Evolutionary conservation across 1,140 invertebrate genomes (phyloP), one percentile per base, ranked within the genome.

Genomic region (Micrasema minimum): DNA sequence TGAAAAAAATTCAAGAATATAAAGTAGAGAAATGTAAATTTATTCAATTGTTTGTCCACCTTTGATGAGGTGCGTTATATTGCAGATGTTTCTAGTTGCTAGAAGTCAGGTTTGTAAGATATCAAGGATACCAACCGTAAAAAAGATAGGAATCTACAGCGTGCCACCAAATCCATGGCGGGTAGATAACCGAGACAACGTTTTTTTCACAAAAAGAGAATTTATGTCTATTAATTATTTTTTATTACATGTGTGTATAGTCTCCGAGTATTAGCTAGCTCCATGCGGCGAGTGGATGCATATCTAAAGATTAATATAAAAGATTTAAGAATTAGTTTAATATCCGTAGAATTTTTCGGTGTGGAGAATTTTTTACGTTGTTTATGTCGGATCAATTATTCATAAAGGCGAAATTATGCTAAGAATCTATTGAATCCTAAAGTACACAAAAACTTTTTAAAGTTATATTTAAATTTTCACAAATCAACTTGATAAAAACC

Each of bases 171-270:
- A 57, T 43, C 37, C 51, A 67, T 37, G n/a, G 12, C 5, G 35
- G 20, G 51, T 67, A 26, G 48, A 67, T 43, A 55, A 57, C 50
- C 14, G 65, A 67, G 38, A 50, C 51, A 67, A 41, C 65, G 23
- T 67, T 67, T 67, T 66, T 67, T 51, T 31, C 35, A 51, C n/a
- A 66, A 38, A 57, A 57, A 50, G 50, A 67, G 48, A 67, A 55
- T 67, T 67, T 67, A 67, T 67, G 65, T 45, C 65, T 67, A 67
- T 67, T 67, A 67, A 67, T 67, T 67, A 67, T 67, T 67, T 67
- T 67, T 67, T 67, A 67, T 67, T 67, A 67, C 65, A 67, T 38
- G 35, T 50, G 65, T 67, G 65, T 31, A 67, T 53, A 45, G 53
- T 67, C 50, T 51, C 46, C 23, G 43, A 26, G 37, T 66, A 50